Percentiles rank a stretch among this genome's conserved stretches.
phyloP scores from a whole-genome alignment of 2,888 invertebrate species.

The Rhimphoctona megacephalus region DNA sequence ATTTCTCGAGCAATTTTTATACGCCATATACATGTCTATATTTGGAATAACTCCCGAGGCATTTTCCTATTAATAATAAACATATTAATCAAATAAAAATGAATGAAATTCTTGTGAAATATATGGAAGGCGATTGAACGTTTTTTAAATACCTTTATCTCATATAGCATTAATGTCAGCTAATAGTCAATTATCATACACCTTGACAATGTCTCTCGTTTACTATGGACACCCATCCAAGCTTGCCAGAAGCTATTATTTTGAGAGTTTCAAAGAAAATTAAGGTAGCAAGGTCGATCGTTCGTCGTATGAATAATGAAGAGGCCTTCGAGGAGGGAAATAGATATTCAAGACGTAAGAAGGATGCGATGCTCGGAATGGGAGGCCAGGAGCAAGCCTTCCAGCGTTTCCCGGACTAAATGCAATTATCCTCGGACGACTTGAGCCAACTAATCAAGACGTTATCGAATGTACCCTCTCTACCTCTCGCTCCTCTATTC shows the following conservation, averaged over 20 bases:
- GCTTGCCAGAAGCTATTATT: slow-evolving; percentile 30
- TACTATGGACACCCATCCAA: slow-evolving; percentile 19
- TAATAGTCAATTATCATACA: slow-evolving; percentile 43
- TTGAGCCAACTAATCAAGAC: slow-evolving; percentile 53
- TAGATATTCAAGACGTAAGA: slow-evolving; percentile 41
- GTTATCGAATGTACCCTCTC: slow-evolving; percentile 47
- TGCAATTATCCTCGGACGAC: slow-evolving; percentile 50
- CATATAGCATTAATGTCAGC: neutral
- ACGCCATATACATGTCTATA: slow-evolving; percentile 28
- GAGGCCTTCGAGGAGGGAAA: slow-evolving; percentile 23
- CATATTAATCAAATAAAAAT: neutral
- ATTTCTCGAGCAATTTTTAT: slow-evolving; percentile 45
- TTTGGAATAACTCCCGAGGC: slow-evolving; percentile 56
- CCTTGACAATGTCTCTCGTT: slow-evolving; percentile 35
- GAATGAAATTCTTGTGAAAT: neutral
- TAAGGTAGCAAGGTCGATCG: slow-evolving; percentile 40
- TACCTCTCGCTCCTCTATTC: neutral
- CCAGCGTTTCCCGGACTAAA: slow-evolving; percentile 31
- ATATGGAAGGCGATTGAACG: neutral
- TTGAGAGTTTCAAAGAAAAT: slow-evolving; percentile 49
- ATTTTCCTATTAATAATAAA: no score
- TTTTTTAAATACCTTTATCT: neutral
- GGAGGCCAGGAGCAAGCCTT: slow-evolving; percentile 16
- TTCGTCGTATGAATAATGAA: slow-evolving; percentile 59
- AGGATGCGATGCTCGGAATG: slow-evolving; percentile 29